These are phyloP conservation scores for Bubo scandiacus DNA, from an alignment of 2,113 vertebrate genomes.

Conservation along the genomic window DNA sequence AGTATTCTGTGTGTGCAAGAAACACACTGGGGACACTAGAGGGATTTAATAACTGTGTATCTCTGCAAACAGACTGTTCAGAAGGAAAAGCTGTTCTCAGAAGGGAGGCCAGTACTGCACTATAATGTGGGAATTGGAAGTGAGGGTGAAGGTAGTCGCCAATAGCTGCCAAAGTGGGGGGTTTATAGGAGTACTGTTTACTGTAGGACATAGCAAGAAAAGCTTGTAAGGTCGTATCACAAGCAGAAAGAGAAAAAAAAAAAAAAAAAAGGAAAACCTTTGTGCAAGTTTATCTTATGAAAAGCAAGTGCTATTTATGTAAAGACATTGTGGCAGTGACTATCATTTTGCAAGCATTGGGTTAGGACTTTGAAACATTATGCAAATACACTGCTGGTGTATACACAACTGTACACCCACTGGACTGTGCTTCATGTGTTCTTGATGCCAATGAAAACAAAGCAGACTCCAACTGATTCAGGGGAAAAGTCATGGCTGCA, in stretches of 20 bases:
- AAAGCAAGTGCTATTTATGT: conserved; percentile 21
- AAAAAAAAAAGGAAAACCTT: not conserved
- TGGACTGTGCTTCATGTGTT: conserved; percentile 62
- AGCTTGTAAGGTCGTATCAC: not conserved
- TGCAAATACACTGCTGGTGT: conserved; percentile 55
- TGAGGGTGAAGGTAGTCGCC: not conserved
- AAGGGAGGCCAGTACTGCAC: not conserved
- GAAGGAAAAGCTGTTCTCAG: conserved; percentile 7
- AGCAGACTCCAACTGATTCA: conserved; percentile 39
- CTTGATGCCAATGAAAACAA: conserved; percentile 63
- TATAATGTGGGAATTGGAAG: not conserved
- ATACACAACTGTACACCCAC: conserved; percentile 18
- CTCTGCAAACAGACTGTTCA: not conserved
- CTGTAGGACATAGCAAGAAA: not conserved
- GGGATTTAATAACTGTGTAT: conserved; percentile 29
- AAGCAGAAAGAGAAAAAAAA: not conserved
- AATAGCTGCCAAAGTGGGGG: not conserved
- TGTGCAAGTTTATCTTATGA: conserved; percentile 36
- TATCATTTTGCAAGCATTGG: conserved; percentile 14
- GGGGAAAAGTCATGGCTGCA: conserved; percentile 48
- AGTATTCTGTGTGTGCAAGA: not conserved
- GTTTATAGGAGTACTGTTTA: not conserved
- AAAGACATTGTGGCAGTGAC: conserved; percentile 52
- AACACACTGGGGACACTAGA: not conserved
- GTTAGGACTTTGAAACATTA: conserved; percentile 56